Evolutionary conservation across 2,888 invertebrate genomes (phyloP), one percentile per base, ranked within the genome.

Genomic region (Syrista parreyssii): DNA sequence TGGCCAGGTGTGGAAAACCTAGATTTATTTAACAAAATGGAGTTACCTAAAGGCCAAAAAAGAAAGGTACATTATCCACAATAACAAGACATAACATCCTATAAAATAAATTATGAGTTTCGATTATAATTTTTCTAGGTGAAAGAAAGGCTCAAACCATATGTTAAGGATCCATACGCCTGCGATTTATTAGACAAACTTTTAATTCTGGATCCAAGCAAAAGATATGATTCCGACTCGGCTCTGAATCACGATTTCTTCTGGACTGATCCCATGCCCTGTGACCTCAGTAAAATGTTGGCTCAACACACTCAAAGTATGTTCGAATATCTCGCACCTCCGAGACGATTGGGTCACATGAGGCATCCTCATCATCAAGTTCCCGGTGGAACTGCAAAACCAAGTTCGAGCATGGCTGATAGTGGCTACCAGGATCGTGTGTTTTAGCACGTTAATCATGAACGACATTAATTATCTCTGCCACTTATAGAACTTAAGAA

Each of bases 221-320:
- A 97, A 90, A 92, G 98, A 79, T 94, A 94, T 78, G 98, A 98
- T 89, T 96, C 98, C 0, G 98, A 99, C 90, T 96, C 96, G 0
- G 98, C 99, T 0, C 91, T 99, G 1, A 98, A 98, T 92, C 99
- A 99, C 89, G 98, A 98, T 90, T 99, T 99, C 93, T 99, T 99
- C 93, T 99, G 98, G 98, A 97, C 96, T 9, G 98, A 98, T 90
- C 99, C 99, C 0, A 96, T 98, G 96, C 98, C 99, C 0, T 96
- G 96, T 88, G 97, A 97, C 89, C 92, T 98, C 68, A 96, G 95
- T 76, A 96, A 96, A 92, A 98, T 98, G 98, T 92, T 99, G 82
- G 97, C 97, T 0, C 97, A 97, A 87, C 96, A 97, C 93, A 96
- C 95, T 82, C 97, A 94, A 82, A 98, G 97, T 91, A 98, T 98